These are phyloP conservation scores for Ceramica pisi DNA, from an alignment of 2,888 invertebrate genomes.

Conservation along the genomic window DNA sequence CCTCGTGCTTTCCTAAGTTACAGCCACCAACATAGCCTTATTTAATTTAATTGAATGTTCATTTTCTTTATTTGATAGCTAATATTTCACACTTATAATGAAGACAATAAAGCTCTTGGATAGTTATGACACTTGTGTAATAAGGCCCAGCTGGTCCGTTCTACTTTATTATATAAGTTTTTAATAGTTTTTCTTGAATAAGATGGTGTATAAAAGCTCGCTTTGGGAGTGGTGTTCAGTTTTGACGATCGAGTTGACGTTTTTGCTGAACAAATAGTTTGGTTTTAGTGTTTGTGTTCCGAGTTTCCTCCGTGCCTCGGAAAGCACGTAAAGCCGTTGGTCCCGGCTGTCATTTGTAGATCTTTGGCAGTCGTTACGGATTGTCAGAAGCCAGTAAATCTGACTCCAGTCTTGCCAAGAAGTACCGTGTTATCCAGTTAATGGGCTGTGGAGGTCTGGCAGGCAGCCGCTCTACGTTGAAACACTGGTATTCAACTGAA, in stretches of 20 bases:
- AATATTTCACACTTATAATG: conserved; percentile 66
- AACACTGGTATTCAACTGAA: no score
- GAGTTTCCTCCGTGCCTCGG: no score
- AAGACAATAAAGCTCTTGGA: conserved; percentile 54
- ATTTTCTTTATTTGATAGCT: conserved; percentile 69
- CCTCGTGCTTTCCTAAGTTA: conserved; percentile 38
- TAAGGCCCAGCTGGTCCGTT: conserved; percentile 46
- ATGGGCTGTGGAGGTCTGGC: no score
- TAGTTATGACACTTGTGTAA: conserved; percentile 57
- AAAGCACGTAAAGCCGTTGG: no score
- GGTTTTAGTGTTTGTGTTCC: no score
- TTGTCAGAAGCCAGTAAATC: no score
- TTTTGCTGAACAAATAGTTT: no score
- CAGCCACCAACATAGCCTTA: conserved; percentile 40
- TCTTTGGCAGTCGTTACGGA: no score
- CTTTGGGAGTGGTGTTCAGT: background rate
- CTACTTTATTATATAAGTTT: conserved; percentile 27
- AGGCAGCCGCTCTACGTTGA: no score
- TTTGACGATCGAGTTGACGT: background rate
- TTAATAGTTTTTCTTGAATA: conserved; percentile 52
- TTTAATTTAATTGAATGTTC: conserved; percentile 69
- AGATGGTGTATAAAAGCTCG: background rate
- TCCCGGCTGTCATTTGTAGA: no score
- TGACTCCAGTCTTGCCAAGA: no score
- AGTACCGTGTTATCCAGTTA: no score